phyloP scores from a whole-genome alignment of 2,113 vertebrate species.

The Thermophis baileyi region DNA sequence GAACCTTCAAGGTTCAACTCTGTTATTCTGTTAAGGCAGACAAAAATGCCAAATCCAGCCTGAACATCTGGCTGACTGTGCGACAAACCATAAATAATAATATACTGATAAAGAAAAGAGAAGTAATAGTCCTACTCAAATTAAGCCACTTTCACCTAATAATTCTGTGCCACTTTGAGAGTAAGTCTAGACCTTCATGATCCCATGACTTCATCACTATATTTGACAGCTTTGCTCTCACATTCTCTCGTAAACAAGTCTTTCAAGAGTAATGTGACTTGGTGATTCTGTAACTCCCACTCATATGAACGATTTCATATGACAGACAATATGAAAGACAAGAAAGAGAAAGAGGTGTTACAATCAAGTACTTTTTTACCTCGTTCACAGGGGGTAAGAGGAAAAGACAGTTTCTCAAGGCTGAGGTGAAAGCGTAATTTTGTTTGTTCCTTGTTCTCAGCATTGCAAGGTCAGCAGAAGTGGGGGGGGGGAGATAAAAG shows the following conservation, averaged over 20 bases:
- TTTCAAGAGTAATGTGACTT: background rate
- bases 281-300: background rate
- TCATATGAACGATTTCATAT: background rate
- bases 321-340: background rate
- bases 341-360: background rate
- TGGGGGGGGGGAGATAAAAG: rapidly evolving
- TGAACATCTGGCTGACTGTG: no score
- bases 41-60: no score
- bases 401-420: background rate
- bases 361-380: background rate
- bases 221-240: background rate
- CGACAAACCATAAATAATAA: background rate
- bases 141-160: background rate
- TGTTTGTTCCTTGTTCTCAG: background rate
- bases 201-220: background rate
- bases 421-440: background rate
- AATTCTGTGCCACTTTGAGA: background rate
- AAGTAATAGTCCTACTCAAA: background rate
- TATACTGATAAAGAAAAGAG: background rate
- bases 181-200: background rate
- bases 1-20: no score
- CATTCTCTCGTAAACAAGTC: background rate
- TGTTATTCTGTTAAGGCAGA: no score
- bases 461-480: background rate
- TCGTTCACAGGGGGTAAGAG: background rate